These are phyloP conservation scores for Galaxias olidus DNA, from an alignment of 2,797 vertebrate species.

Conservation along the genomic window DNA sequence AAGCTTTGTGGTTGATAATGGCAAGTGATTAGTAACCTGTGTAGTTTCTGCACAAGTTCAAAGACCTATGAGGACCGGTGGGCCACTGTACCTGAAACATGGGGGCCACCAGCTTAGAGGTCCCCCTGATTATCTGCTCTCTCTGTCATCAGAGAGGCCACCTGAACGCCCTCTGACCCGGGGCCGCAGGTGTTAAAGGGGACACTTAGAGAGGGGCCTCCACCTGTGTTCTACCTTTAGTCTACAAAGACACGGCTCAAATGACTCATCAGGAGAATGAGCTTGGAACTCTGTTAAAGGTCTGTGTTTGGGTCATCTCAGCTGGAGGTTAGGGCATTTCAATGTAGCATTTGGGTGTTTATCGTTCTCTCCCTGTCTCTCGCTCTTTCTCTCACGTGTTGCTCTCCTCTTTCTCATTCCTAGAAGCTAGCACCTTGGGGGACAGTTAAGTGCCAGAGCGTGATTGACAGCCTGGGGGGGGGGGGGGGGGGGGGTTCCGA, in stretches of 20 bases:
- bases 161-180: constrained; percentile 23
- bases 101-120: too few relatives aligned
- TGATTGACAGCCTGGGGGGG: background rate
- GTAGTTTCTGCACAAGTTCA: background rate
- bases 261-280: background rate
- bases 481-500: background rate
- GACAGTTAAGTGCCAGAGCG: too few relatives aligned
- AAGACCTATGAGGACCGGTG: background rate
- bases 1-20: background rate
- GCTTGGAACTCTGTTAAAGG: too few relatives aligned
- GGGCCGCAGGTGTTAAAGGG: constrained; percentile 10
- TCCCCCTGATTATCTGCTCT: constrained; percentile 4
- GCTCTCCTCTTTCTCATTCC: too few relatives aligned
- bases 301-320: background rate
- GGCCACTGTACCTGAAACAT: background rate
- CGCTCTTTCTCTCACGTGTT: too few relatives aligned
- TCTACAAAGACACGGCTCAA: background rate
- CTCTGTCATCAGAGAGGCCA: constrained; percentile 6
- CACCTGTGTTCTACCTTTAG: background rate
- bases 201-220: background rate
- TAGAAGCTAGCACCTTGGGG: too few relatives aligned
- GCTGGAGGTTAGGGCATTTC: background rate
- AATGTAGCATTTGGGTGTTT: background rate
- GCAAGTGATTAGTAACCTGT: background rate
- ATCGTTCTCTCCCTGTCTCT: background rate